A percentile compares a stretch with the other conserved stretches of the same genome.
phyloP scores from a whole-genome alignment of 2,797 vertebrate species.

The Parauchenoglanis ngamensis region DNA sequence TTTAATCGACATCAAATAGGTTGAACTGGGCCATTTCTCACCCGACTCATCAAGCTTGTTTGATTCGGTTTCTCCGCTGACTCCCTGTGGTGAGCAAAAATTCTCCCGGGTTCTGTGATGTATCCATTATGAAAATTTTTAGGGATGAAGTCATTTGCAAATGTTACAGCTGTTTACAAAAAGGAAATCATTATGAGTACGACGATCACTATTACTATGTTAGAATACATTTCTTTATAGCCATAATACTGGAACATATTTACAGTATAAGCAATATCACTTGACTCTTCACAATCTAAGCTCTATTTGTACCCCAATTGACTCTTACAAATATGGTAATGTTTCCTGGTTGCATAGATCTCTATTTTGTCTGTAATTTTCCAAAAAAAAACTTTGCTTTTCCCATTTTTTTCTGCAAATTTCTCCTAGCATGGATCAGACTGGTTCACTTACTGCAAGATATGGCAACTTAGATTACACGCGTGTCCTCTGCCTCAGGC shows the following conservation, averaged over 20 bases:
- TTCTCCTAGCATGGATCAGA: constrained; percentile 27
- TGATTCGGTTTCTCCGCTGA: constrained; percentile 43
- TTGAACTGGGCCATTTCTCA: constrained; percentile 49
- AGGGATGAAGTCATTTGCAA: neutral
- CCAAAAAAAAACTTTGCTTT: constrained; percentile 1
- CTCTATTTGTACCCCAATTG: neutral
- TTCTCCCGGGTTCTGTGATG: constrained; percentile 27
- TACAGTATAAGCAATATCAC: too few relatives aligned
- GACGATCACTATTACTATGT: neutral
- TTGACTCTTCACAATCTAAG: neutral
- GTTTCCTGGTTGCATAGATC: constrained; percentile 30
- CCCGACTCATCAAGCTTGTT: constrained; percentile 48
- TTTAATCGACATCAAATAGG: constrained; percentile 60
- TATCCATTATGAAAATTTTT: constrained; percentile 29
- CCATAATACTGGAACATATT: neutral
- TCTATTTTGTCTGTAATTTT: constrained; percentile 31
- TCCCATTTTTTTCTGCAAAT: neutral
- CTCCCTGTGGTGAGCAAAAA: constrained; percentile 31
- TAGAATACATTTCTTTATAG: neutral
- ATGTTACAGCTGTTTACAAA: constrained; percentile 12
- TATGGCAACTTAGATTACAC: constrained; percentile 35
- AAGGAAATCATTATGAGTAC: neutral
- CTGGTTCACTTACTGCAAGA: constrained; percentile 27
- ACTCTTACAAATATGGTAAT: neutral
- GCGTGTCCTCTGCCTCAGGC: constrained; percentile 37